Conservation (phyloP, 2,888 invertebrate species). For the Himalopsyche kuldschensis region DNA sequence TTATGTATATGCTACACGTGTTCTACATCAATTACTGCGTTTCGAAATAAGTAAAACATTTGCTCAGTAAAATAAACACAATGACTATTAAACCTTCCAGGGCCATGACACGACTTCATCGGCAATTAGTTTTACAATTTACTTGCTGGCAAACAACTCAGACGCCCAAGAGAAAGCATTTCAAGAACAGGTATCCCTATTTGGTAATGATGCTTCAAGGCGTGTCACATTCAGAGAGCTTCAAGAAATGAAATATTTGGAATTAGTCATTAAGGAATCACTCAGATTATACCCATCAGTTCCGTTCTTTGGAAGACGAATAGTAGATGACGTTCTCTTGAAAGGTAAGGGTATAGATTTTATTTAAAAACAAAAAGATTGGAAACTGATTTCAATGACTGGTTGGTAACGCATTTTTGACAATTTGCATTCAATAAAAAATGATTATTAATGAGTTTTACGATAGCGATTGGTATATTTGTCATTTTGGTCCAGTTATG, state of each 20-base stretch:
- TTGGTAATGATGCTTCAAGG: conserved; percentile 17
- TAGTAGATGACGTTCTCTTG: conserved; percentile 40
- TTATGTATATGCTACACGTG: neutral
- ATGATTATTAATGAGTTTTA: no score
- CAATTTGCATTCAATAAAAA: no score
- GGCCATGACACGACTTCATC: conserved; percentile 56
- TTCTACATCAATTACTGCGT: neutral
- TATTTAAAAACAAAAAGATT: no score
- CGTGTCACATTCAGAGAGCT: conserved; percentile 35
- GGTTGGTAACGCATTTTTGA: no score
- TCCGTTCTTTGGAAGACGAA: conserved; percentile 41
- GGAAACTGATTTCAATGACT: no score
- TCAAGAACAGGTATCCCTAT: conserved; percentile 16
- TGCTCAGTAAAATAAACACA: neutral
- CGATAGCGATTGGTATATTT: no score
- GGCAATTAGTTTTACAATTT: conserved; percentile 51
- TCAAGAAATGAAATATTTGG: conserved; percentile 39
- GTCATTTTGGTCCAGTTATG: no score
- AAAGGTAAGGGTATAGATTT: conserved; percentile 13
- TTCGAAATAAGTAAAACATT: neutral
- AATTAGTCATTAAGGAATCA: conserved; percentile 43
- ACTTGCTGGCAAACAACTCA: conserved; percentile 49
- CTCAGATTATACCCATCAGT: conserved; percentile 43
- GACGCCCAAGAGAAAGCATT: conserved; percentile 46
- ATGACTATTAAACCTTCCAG: conserved; percentile 42